Evolutionary conservation across 37 sponge, comb jelly and placozoan species (phyloP).

Genomic region (Tethya wilhelma): DNA sequence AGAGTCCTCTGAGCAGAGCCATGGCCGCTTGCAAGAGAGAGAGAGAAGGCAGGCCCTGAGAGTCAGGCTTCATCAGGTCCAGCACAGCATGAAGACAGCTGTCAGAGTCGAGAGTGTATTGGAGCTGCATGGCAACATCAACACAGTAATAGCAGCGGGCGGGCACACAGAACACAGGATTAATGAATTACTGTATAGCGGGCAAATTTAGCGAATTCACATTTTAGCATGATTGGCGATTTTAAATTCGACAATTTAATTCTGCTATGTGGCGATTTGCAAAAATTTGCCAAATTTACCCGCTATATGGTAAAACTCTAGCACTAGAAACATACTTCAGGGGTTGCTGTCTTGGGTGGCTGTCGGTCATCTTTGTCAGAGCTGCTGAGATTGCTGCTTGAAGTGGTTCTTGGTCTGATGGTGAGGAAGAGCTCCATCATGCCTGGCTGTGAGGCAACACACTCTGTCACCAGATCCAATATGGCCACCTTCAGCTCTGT

Average conservation of each 20-base stretch:
- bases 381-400: too few relatives aligned
- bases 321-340: not conserved
- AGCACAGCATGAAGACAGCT: conserved; percentile 67
- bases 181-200: too few relatives aligned
- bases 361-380: too few relatives aligned
- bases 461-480: conserved; percentile 50
- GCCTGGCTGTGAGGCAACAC: conserved; percentile 72
- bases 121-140: too few relatives aligned
- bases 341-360: too few relatives aligned
- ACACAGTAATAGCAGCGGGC: too few relatives aligned
- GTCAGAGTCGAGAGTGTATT: conserved; percentile 24
- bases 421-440: conserved; percentile 77
- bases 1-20: conserved; percentile 50
- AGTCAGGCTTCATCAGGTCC: conserved; percentile 32
- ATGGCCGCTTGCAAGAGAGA: conserved; percentile 16
- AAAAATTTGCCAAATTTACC: too few relatives aligned
- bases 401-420: conserved; percentile 5
- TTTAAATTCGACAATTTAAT: too few relatives aligned
- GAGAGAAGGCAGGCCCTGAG: conserved; percentile 9
- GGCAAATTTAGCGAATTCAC: too few relatives aligned
- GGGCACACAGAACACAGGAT: too few relatives aligned
- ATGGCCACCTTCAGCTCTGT: conserved; percentile 67
- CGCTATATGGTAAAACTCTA: conserved; percentile 1
- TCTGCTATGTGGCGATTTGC: too few relatives aligned
- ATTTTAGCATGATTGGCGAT: too few relatives aligned